Conservation (phyloP, 1,140 invertebrate genomes). For the Brachionus rubens region DNA sequence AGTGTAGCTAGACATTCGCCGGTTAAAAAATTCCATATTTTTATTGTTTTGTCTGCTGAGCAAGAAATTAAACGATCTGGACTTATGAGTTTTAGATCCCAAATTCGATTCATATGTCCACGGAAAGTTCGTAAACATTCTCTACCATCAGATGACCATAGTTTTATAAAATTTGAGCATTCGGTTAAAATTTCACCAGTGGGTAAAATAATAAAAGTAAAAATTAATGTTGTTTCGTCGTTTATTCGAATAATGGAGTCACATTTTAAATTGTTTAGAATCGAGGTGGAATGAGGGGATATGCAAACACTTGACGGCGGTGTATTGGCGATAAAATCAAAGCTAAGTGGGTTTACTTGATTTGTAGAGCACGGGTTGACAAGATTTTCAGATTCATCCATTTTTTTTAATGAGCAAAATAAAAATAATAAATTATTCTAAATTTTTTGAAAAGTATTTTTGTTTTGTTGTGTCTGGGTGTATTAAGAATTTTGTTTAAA, state of each 20-base stretch:
- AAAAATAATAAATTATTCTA: too few species aligned
- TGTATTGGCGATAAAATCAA: too few species aligned
- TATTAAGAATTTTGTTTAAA: too few species aligned
- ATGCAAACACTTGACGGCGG: too few species aligned
- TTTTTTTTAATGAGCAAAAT: too few species aligned
- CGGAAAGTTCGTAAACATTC: background rate
- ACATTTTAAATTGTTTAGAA: too few species aligned
- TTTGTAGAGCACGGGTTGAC: too few species aligned
- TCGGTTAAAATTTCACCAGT: background rate
- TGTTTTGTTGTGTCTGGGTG: too few species aligned
- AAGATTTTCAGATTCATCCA: too few species aligned
- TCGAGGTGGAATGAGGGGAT: too few species aligned
- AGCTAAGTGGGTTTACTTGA: too few species aligned
- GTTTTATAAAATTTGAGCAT: conserved; percentile 15
- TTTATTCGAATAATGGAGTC: background rate
- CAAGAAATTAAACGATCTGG: background rate
- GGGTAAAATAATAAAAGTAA: background rate
- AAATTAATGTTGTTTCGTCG: background rate
- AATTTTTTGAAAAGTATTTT: too few species aligned
- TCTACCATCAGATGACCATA: background rate
- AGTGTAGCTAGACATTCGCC: background rate
- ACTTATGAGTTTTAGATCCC: background rate
- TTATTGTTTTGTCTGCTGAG: background rate
- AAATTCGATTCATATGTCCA: background rate
- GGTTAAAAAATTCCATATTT: background rate